phyloP scores from a whole-genome alignment of 2,888 invertebrate species.

The Dioctria linearis region DNA sequence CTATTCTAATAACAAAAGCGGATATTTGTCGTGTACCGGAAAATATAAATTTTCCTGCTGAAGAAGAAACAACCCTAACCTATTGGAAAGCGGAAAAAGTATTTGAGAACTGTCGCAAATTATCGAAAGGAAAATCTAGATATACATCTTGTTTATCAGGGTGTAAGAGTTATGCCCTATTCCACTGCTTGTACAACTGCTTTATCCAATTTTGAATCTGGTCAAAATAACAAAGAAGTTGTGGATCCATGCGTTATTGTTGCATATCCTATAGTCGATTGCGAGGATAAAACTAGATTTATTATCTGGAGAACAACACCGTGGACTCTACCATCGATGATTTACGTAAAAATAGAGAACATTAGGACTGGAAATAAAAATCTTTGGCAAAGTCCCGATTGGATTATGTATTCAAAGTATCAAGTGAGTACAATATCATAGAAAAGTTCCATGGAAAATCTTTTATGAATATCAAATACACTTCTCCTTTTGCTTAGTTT shows the following conservation, averaged over 20 bases:
- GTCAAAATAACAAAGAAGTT: constrained; percentile 98
- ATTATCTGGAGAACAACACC: constrained; percentile 97
- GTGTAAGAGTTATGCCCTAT: constrained; percentile 99
- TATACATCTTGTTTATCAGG: constrained; percentile 97
- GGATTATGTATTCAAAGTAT: constrained; percentile 83
- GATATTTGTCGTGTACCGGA: no score
- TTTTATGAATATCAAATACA: constrained; percentile 85
- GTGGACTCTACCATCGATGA: constrained; percentile 98
- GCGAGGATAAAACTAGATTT: constrained; percentile 67
- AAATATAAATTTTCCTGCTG: no score
- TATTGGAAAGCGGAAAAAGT: no score
- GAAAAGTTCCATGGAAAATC: constrained; percentile 85
- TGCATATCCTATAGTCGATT: constrained; percentile 85
- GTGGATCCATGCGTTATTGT: constrained; percentile 96
- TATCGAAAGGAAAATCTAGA: no score
- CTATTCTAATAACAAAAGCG: no score
- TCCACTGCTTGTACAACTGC: constrained; percentile 98
- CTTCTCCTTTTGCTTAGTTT: constrained; percentile 94
- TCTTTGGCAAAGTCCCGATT: constrained; percentile 87
- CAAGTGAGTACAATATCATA: constrained; percentile 83
- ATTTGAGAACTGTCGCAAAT: no score
- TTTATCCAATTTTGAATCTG: constrained; percentile 98
- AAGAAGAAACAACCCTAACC: no score
- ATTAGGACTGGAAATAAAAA: no score
- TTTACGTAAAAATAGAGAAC: constrained; percentile 87